These are phyloP conservation scores for Streblospio benedicti DNA, from an alignment of 1,140 invertebrate species.

Conservation along the genomic window DNA sequence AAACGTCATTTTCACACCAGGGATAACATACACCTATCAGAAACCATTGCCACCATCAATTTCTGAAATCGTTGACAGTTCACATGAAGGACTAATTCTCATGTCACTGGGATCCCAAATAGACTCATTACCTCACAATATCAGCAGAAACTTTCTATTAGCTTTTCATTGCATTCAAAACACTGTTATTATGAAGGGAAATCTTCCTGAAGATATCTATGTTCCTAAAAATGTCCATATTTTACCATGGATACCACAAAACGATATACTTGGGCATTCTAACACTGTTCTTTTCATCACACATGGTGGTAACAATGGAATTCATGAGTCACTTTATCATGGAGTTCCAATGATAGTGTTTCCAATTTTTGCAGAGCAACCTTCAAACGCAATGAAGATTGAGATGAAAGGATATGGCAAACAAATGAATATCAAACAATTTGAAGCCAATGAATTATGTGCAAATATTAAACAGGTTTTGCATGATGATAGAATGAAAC, in stretches of 20 bases:
- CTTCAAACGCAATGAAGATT: conserved; percentile 42
- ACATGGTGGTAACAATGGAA: conserved; percentile 65
- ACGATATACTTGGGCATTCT: conserved; percentile 60
- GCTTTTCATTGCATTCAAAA: conserved; percentile 49
- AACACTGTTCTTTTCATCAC: conserved; percentile 56
- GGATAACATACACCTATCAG: not conserved
- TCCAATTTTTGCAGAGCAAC: conserved; percentile 62
- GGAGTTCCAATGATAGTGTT: conserved; percentile 65
- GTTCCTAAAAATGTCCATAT: conserved; percentile 62
- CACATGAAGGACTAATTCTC: not conserved
- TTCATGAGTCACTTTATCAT: conserved; percentile 63
- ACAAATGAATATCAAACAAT: conserved; percentile 29
- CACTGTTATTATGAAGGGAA: conserved; percentile 51
- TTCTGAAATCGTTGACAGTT: not conserved
- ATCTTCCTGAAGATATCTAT: conserved; percentile 47
- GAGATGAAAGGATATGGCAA: conserved; percentile 35
- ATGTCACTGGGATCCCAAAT: not conserved
- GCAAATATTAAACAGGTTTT: too few species aligned
- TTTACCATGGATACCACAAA: conserved; percentile 69
- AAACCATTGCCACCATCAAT: not conserved
- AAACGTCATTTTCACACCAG: not conserved
- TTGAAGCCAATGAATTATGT: too few species aligned
- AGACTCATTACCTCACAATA: conserved; percentile 5
- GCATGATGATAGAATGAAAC: conserved; percentile 24
- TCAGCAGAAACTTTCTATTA: conserved; percentile 35